These are phyloP conservation scores for Papio anubis DNA, from an alignment of 2,113 vertebrate species.

Conservation along the genomic window DNA sequence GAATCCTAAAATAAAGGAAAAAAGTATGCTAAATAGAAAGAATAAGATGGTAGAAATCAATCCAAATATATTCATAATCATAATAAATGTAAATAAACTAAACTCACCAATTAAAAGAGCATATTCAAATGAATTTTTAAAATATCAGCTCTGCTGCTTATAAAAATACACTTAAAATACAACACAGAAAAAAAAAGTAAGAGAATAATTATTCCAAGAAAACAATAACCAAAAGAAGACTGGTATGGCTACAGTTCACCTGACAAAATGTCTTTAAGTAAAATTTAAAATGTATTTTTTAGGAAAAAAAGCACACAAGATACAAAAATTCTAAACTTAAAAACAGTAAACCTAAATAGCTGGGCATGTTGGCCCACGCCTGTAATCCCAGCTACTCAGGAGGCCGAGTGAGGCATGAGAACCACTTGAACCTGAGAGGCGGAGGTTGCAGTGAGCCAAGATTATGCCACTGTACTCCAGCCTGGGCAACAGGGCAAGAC, in stretches of 20 bases:
- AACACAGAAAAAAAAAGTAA: not conserved
- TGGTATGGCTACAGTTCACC: not conserved
- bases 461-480: no score
- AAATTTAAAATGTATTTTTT: not conserved
- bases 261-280: slow-evolving; percentile 8
- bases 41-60: not conserved
- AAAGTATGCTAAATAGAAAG: not conserved
- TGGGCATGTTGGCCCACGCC: no score
- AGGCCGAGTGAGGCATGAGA: no score
- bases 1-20: not conserved
- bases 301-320: not conserved
- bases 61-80: not conserved
- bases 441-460: no score
- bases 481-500: no score
- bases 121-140: not conserved
- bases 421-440: no score
- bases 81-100: not conserved
- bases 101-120: not conserved
- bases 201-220: not conserved
- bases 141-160: not conserved
- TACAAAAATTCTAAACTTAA: not conserved
- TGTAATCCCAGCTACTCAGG: no score
- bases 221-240: not conserved
- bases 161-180: not conserved
- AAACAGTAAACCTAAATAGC: not conserved